Base-by-base conservation (phyloP, 2,888 invertebrate species). In the Halictus ligatus region DNA sequence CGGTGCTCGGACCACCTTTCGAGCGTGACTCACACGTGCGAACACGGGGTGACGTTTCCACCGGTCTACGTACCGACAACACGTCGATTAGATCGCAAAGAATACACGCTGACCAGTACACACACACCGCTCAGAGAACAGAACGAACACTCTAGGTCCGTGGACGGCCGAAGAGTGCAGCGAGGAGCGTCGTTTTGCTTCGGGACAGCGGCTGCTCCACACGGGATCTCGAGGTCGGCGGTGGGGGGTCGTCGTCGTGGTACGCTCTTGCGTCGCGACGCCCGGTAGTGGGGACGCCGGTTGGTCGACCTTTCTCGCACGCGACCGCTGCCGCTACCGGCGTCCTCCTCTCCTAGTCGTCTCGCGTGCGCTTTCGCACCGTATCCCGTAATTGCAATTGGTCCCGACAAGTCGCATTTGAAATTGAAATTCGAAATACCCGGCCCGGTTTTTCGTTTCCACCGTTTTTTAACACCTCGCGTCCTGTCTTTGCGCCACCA, bases 271-370 rank as follows among this genome's bases (percentile, higher is more conserved):
- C 85, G 81, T 85, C 78, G 81, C 48, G 67, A 69, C 43, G 67
- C 64, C 18, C 64, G 64, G 64, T 77, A 58, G 81, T 83, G 89
- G 84, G 81, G 89, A 81, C 84, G 74, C 7, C 78, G 74, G 85
- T 90, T 90, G 82, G 83, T 82, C 90, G 89, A 90, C 85, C 91
- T 90, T 88, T 85, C 82, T 90, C 89, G 85, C 84, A 71, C 90
- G 78, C 89, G 83, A 73, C 85, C 85, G 76, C 83, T 75, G 67
- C 81, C 67, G 46, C 85, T 7, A 13, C 60, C 60, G 60, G 5
- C 18, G 6, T 5, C 60, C 13, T 60, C 64, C 1, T 29, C 35
- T 35, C 35, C 1, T 35, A 35, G 75, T 77, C 64, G 78, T 50
- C 50, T 58, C 46, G 29, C 46, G 29, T 60, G 15, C 71, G 43